Conservation (phyloP, 2,113 vertebrate genomes). For the Gymnarchus niloticus region DNA sequence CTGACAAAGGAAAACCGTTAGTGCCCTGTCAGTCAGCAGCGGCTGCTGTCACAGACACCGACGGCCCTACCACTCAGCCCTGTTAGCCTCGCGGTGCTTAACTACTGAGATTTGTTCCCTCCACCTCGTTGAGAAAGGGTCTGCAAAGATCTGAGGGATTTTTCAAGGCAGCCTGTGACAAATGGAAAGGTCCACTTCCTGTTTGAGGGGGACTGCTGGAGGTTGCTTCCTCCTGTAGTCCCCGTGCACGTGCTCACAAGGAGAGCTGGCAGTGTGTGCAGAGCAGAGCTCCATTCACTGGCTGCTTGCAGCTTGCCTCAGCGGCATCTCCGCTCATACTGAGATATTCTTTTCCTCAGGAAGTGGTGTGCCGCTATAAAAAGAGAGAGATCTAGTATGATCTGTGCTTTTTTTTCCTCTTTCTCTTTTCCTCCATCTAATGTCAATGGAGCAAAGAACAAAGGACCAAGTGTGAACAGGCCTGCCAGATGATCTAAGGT, state of each 20-base stretch:
- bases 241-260: not conserved
- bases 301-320: not conserved
- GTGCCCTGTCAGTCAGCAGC: not conserved
- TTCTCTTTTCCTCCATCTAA: not conserved
- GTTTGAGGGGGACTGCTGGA: not conserved
- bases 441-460: not conserved
- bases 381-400: conserved; percentile 17
- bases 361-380: conserved; percentile 27
- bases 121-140: not conserved
- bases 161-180: too few species aligned
- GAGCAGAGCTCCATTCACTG: not conserved
- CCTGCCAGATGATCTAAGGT: not conserved
- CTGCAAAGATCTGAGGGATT: not conserved
- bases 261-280: not conserved
- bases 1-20: too few species aligned
- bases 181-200: not conserved
- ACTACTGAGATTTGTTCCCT: not conserved
- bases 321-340: conserved; percentile 11
- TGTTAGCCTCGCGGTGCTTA: not conserved
- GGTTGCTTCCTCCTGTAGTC: not conserved
- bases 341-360: conserved; percentile 27
- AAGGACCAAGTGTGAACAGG: not conserved
- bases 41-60: not conserved
- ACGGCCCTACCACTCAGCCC: not conserved
- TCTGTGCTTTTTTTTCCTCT: not conserved